A percentile compares a stretch with the other conserved stretches of the same genome.
These are phyloP conservation scores for Anolis apletophallus DNA, from an alignment of 2,797 vertebrate species.

Conservation along the genomic window DNA sequence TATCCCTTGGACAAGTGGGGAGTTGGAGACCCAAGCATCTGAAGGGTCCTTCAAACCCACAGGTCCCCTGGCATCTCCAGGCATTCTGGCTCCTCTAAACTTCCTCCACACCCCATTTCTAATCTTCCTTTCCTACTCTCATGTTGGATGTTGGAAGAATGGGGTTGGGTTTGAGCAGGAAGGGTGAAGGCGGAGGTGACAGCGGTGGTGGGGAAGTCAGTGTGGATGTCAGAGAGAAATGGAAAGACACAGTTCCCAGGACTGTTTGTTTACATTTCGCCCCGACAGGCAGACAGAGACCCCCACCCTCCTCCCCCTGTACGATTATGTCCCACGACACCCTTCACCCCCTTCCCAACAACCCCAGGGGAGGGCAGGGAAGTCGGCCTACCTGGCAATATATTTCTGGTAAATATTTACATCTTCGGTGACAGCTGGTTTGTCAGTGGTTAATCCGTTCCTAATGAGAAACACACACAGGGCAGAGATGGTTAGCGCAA, in stretches of 20 bases:
- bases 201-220: slow-evolving; percentile 28
- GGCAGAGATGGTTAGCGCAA: slow-evolving; percentile 75
- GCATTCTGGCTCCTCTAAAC: too few relatives aligned
- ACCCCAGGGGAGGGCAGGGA: slow-evolving; percentile 50
- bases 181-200: not conserved
- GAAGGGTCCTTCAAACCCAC: too few relatives aligned
- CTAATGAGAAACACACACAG: slow-evolving; percentile 85
- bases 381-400: slow-evolving; percentile 97
- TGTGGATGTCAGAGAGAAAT: slow-evolving; percentile 60
- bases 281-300: slow-evolving; percentile 32
- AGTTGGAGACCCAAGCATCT: too few relatives aligned
- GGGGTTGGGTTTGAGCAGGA: not conserved
- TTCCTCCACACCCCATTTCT: too few relatives aligned
- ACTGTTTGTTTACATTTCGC: slow-evolving; percentile 43
- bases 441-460: slow-evolving; percentile 98
- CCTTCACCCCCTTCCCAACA: slow-evolving; percentile 63
- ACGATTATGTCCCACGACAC: slow-evolving; percentile 5
- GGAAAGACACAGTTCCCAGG: slow-evolving; percentile 34
- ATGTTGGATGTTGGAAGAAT: not conserved
- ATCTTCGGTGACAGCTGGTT: slow-evolving; percentile 92
- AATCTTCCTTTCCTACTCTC: not conserved
- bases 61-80: too few relatives aligned
- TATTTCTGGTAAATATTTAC: slow-evolving; percentile 99
- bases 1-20: too few relatives aligned
- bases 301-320: slow-evolving; percentile 26